These are phyloP conservation scores for Nysson spinosus DNA, from an alignment of 2,888 invertebrate genomes.

Conservation along the genomic window DNA sequence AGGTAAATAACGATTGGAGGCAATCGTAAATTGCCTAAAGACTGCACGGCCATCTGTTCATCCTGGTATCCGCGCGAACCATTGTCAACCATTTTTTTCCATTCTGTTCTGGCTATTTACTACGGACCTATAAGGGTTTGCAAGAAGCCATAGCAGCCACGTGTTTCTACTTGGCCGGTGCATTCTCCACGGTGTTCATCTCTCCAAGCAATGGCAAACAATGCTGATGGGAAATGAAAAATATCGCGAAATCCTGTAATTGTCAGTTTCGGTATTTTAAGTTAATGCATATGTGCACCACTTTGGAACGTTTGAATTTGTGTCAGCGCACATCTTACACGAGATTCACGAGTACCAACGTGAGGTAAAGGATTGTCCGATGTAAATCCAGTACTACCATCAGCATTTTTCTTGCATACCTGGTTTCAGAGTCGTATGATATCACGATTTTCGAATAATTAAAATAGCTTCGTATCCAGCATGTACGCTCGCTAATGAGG, in stretches of 20 bases:
- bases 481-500: too few species aligned
- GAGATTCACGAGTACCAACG: slow-evolving; percentile 15
- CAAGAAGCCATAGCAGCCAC: slow-evolving; percentile 15
- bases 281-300: slow-evolving; percentile 20
- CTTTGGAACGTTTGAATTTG: slow-evolving; percentile 31
- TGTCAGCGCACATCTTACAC: slow-evolving; percentile 48
- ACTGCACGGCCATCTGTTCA: slow-evolving; percentile 50
- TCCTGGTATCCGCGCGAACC: slow-evolving; percentile 53
- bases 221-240: slow-evolving; percentile 34
- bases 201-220: slow-evolving; percentile 28
- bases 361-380: slow-evolving; percentile 16
- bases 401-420: neutral
- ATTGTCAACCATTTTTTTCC: slow-evolving; percentile 55
- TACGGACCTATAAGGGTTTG: slow-evolving; percentile 49
- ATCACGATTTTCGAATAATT: too few species aligned
- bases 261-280: slow-evolving; percentile 45
- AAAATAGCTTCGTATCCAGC: too few species aligned
- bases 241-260: slow-evolving; percentile 50
- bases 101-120: slow-evolving; percentile 37
- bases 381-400: slow-evolving; percentile 24
- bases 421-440: neutral
- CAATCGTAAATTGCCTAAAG: slow-evolving; percentile 66
- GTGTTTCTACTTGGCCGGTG: slow-evolving; percentile 30
- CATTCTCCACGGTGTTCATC: slow-evolving; percentile 37
- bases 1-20: slow-evolving; percentile 42